phyloP scores from a whole-genome alignment of 2,113 vertebrate species.

The Aplodontia rufa region DNA sequence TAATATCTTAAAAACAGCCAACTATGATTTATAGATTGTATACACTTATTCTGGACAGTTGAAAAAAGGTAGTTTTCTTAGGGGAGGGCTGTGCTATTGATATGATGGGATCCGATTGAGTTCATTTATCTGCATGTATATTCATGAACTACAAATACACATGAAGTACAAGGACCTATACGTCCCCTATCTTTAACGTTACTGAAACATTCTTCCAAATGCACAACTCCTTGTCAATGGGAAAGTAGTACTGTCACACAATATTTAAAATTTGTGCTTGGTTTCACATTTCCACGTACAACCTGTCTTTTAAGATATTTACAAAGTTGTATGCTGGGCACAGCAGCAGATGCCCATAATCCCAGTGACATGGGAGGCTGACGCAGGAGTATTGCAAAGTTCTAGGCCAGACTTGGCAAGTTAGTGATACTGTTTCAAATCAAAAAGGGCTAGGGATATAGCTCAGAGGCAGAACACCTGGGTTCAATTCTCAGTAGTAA shows the following conservation, averaged over 20 bases:
- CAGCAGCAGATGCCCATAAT: too few relatives aligned
- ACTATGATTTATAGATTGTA: background rate
- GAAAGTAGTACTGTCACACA: background rate
- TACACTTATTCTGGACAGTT: background rate
- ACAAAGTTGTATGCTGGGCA: background rate
- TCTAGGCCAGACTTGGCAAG: too few relatives aligned
- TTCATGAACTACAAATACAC: background rate
- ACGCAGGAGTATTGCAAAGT: too few relatives aligned
- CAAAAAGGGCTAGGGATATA: too few relatives aligned
- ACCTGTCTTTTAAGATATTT: background rate
- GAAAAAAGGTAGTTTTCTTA: slow-evolving; percentile 18
- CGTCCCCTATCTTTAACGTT: background rate
- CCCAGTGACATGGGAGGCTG: too few relatives aligned
- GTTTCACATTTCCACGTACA: background rate
- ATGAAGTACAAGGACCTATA: background rate
- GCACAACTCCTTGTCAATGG: background rate
- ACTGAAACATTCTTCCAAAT: background rate
- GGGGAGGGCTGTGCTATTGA: background rate
- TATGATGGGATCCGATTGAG: background rate
- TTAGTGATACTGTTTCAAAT: too few relatives aligned
- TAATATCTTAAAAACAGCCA: slow-evolving; percentile 22
- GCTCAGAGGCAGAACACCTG: too few relatives aligned
- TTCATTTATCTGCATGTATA: background rate
- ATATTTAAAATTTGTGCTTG: background rate
- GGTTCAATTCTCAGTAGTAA: background rate